A percentile compares a stretch with the other conserved stretches of the same genome.
Evolutionary conservation across 2,797 vertebrate species (phyloP).

Genomic region (Euphonia xanthogaster): DNA sequence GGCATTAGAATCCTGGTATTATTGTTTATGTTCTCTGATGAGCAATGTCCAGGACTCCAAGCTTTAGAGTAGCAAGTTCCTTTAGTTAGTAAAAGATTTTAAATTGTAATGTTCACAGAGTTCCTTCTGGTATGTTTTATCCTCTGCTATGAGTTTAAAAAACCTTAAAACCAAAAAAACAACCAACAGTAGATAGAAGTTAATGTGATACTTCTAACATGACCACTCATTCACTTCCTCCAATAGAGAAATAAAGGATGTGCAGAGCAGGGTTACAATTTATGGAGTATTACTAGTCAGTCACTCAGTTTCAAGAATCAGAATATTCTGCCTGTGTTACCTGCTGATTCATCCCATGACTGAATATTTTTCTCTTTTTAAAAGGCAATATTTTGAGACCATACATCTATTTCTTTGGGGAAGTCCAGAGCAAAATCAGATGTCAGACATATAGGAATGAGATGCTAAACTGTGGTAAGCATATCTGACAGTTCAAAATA

Average conservation of each 20-base stretch:
- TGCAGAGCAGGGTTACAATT: not conserved
- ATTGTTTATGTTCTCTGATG: not conserved
- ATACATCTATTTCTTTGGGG: not conserved
- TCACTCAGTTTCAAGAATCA: not conserved
- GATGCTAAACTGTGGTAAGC: not conserved
- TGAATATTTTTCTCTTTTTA: not conserved
- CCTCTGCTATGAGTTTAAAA: not conserved
- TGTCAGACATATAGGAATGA: not conserved
- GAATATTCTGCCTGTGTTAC: not conserved
- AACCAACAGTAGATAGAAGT: not conserved
- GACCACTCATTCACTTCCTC: not conserved
- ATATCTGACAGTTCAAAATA: conserved; percentile 19
- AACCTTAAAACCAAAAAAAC: accelerated
- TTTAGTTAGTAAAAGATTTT: conserved; percentile 1
- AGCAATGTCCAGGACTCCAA: not conserved
- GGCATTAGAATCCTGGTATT: not conserved
- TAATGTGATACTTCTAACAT: not conserved
- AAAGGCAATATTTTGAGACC: conserved; percentile 1
- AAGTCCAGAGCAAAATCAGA: conserved; percentile 18
- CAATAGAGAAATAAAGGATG: not conserved
- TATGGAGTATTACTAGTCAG: not conserved
- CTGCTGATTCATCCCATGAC: not conserved
- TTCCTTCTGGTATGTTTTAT: not conserved
- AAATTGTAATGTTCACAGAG: not conserved
- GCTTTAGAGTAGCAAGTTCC: not conserved